Conservation (phyloP, 2,888 invertebrate genomes). For the Falcaria lacertinaria region DNA sequence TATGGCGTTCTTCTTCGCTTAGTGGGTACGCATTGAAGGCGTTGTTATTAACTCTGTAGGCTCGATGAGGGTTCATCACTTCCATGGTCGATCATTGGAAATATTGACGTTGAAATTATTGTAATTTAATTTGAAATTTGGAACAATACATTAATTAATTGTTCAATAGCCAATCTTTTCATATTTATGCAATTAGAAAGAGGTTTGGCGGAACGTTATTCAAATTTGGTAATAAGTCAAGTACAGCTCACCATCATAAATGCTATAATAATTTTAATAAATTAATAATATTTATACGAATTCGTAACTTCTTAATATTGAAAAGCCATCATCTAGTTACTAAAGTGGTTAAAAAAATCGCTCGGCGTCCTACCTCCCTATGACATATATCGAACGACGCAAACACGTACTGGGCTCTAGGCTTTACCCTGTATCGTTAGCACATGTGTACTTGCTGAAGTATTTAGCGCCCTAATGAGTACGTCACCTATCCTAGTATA, state of each 20-base stretch:
- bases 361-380: no score
- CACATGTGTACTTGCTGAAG: no score
- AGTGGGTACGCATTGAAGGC: constrained; percentile 29
- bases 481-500: constrained; percentile 32
- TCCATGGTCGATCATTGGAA: constrained; percentile 39
- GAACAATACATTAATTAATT: constrained; percentile 32
- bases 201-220: constrained; percentile 13
- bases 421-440: no score
- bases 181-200: neutral
- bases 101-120: constrained; percentile 29
- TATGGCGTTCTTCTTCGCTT: constrained; percentile 48
- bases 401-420: no score
- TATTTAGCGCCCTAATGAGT: neutral
- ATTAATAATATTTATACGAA: neutral
- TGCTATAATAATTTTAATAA: constrained; percentile 7
- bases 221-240: constrained; percentile 16
- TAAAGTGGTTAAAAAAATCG: no score
- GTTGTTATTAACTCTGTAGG: constrained; percentile 41
- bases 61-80: constrained; percentile 55
- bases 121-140: constrained; percentile 29
- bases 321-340: no score
- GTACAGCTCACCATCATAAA: constrained; percentile 4
- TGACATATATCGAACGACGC: no score
- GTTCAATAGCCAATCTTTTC: constrained; percentile 15
- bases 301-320: neutral